Base-by-base conservation (phyloP, 2,888 invertebrate genomes). In the Anodontia alba region DNA sequence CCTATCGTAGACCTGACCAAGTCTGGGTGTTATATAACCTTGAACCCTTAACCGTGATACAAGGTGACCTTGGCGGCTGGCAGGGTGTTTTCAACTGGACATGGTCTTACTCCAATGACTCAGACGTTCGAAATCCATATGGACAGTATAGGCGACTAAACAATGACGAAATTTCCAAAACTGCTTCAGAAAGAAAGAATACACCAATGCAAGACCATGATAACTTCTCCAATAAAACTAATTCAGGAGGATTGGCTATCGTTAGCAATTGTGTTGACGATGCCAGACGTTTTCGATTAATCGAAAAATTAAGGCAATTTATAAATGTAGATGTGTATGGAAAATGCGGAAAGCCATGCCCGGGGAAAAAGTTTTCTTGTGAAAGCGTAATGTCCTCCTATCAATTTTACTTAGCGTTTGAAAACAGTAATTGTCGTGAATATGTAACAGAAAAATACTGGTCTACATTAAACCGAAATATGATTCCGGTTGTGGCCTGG, bases 381-480 rank as follows among this genome's bases (percentile, higher is more conserved):
- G 68, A 43, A 17, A 62, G 51, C 38, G 3, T 73, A 15, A 15
- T 75, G 62, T 26, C 42, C 17, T 31, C 66, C 33, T 73, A 75
- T 23, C 72, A 73, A 51, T 81, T 81, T 68, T 78, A 81, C 66
- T 62, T 81, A 31, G 78, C 81, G 0, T 78, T 81, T 17, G 81
- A 81, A 69, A 81, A 81, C 29, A 78, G 75, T 23, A 72, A 78
- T 29, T 81, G 81, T 67, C n/a, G 49, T 17, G 72, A 81, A 38
- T 81, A 81, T 62, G 76, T 81, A 5, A 72, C 77, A 36, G 81
- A 81, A 57, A 82, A 79, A 67, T 79, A 85, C 23, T 81, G 81
- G 81, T 8, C 74, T 33, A n/a, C 81, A 3, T 42, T 81, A 20
- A 43, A 31, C 8, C 36, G 66, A 17, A 68, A 69, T 15, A 74